Conservation (phyloP, 2,797 vertebrate species). For the Gobionotothen gibberifrons region DNA sequence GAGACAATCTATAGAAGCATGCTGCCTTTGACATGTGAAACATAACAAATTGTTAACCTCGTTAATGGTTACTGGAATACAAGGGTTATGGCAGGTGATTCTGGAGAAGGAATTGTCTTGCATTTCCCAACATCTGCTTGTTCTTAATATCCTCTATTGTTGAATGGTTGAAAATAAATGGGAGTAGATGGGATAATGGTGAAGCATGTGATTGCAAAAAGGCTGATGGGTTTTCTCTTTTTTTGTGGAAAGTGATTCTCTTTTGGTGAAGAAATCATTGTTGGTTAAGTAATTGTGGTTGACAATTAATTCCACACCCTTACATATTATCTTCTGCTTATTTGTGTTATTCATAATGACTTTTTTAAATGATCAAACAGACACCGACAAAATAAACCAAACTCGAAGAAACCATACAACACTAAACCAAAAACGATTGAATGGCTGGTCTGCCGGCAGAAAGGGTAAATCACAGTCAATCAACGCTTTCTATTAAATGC, state of each 20-base stretch:
- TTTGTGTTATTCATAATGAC: not conserved
- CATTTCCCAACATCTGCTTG: conserved; percentile 15
- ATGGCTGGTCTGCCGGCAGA: conserved; percentile 3
- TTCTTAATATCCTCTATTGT: conserved; percentile 15
- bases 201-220: conserved; percentile 14
- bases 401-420: not conserved
- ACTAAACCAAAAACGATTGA: not conserved
- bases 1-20: conserved; percentile 14
- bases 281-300: conserved; percentile 6
- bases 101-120: conserved; percentile 13
- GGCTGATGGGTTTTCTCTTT: not conserved
- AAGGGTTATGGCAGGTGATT: not conserved
- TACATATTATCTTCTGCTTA: not conserved
- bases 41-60: conserved; percentile 9
- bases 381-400: not conserved
- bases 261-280: not conserved
- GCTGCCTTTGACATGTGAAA: conserved; percentile 24
- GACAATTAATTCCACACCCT: conserved; percentile 6
- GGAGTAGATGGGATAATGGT: conserved; percentile 11
- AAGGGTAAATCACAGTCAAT: conserved; percentile 7
- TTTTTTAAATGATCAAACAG: not conserved
- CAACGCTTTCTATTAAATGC: conserved; percentile 19
- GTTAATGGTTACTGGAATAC: conserved; percentile 5
- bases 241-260: not conserved
- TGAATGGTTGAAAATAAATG: conserved; percentile 32